These are phyloP conservation scores for Brachypodius melanocephalos DNA, from an alignment of 2,113 vertebrate species.

Conservation along the genomic window DNA sequence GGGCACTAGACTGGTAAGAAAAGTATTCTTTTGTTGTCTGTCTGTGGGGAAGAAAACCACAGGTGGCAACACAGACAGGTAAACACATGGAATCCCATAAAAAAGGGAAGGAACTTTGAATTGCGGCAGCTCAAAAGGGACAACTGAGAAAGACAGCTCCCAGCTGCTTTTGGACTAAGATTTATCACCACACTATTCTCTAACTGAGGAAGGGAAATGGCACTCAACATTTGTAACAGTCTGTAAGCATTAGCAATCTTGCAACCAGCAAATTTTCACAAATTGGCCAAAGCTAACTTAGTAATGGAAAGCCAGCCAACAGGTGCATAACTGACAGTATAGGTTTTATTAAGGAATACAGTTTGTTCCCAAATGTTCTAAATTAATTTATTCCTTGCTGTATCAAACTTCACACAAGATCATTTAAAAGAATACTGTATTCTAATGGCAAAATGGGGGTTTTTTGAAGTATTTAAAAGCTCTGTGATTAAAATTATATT, in stretches of 20 bases:
- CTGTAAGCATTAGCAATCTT: neutral
- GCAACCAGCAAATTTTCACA: neutral
- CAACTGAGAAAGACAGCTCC: neutral
- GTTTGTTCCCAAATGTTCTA: neutral
- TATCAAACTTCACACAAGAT: neutral
- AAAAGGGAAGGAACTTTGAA: neutral
- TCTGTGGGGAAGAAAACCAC: rapidly evolving
- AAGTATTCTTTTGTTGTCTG: neutral
- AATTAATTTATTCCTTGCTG: neutral
- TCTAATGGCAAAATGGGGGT: neutral
- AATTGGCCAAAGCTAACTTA: neutral
- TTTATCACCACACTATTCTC: neutral
- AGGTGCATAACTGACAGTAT: neutral
- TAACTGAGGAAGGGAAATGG: neutral
- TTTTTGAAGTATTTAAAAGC: neutral
- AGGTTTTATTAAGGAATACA: neutral
- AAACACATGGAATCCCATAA: neutral
- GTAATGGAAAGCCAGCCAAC: neutral
- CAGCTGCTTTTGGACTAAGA: neutral
- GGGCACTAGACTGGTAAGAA: neutral
- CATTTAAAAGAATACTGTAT: neutral
- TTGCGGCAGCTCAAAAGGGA: neutral
- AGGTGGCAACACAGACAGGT: neutral
- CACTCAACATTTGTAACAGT: neutral
- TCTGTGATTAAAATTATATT: neutral